Evolutionary conservation across 2,888 invertebrate species (phyloP).

Genomic region (Tetragonisca angustula): DNA sequence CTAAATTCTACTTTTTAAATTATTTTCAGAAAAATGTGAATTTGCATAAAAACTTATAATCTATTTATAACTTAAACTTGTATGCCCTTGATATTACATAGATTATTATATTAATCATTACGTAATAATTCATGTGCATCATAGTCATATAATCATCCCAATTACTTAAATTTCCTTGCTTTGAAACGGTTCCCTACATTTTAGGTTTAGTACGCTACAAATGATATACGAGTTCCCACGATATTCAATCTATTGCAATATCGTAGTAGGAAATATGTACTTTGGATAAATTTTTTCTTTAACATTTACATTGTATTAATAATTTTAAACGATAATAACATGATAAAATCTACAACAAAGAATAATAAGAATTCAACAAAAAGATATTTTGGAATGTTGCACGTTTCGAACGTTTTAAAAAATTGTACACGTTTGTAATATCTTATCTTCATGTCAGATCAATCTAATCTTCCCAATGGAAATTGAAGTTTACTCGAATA

Average conservation of each 20-base stretch:
- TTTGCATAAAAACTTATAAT: no score
- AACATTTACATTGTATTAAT: background rate
- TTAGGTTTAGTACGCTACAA: background rate
- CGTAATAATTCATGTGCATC: background rate
- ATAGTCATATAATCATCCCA: constrained; percentile 24
- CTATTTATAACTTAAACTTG: background rate
- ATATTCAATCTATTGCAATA: background rate
- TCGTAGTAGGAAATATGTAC: background rate
- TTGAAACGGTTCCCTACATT: background rate
- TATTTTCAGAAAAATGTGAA: no score
- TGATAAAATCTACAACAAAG: background rate
- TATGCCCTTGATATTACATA: background rate
- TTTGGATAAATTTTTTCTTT: background rate
- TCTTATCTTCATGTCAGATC: background rate
- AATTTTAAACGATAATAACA: background rate
- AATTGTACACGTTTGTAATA: background rate
- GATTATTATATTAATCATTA: constrained; percentile 10
- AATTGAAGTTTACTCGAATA: background rate
- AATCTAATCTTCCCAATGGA: background rate
- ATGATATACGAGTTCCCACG: background rate
- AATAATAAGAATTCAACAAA: background rate
- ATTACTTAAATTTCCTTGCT: constrained; percentile 13
- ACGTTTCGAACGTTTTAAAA: background rate
- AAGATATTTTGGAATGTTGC: background rate
- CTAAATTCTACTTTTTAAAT: no score